Base-by-base conservation (phyloP, 2,797 vertebrate genomes). In the Manis javanica region DNA sequence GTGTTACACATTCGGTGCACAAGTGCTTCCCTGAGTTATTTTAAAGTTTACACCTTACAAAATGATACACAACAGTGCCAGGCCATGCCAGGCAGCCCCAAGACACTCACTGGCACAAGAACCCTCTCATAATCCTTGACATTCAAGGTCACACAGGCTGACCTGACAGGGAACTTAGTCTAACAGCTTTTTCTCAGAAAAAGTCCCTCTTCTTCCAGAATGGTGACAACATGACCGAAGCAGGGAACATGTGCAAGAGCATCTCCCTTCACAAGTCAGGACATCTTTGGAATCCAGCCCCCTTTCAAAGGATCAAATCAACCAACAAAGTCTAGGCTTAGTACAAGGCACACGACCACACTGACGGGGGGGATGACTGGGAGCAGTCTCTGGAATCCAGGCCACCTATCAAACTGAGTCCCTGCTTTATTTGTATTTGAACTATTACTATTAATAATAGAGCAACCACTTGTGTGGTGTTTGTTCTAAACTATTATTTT, bases 191-290 rank as follows among this genome's bases (percentile, higher is more conserved):
- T 26, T 82, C 49, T 74, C 7, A 18, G 8, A 46, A 63, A 46
- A 39, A 26, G 21, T 23, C 18, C 42, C n/a, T 39, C 5, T 46
- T 46, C 37, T 5, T 12, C 57, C 59, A 16, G 64, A 61, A 57
- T 2, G 23, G 89, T 16, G 12, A 39, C 4, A 9, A 31, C 2
- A 1, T 1, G 37, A 59, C 71, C 82, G 1, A 18, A 34, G 42
- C 1, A 12, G 12, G 15, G 57, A 31, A 3, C 5, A 0, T 1
- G 7, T 7, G 42, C 13, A 31, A 8, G 13, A 55, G 13, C 49
- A 51, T 1, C 10, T 31, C 19, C 24, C 42, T 34, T 46, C 12
- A 49, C 79, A 12, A 2, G 13, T 39, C 57, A 39, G 53, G 29
- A 39, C 13, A 19, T 23, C 55, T 39, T 4, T 2, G 61, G 10